Evolutionary conservation across 1,140 invertebrate genomes (phyloP), one percentile per base, ranked within the genome.

Genomic region (Plutomurus gul): DNA sequence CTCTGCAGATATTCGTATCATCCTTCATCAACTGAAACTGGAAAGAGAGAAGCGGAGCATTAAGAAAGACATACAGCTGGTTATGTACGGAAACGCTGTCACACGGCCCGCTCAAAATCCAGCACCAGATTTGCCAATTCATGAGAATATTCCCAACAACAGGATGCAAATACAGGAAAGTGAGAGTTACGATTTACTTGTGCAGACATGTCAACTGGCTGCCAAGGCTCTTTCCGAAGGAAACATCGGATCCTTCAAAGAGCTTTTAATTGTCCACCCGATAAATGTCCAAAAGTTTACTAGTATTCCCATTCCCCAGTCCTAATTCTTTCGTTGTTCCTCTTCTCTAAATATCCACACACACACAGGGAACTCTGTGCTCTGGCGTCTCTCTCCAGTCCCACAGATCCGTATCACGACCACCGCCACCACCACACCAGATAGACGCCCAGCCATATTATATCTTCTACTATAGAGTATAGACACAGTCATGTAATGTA

Each of bases 11-110:
- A 65, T 65, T 33, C 56, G 56, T 33, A 30, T 65, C 56, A 65
- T 65, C 36, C 56, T 25, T 65, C 56, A 65, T 65, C 27, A 65
- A 27, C 56, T 65, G 56, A 65, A 65, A 65, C 56, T 65, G 27
- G 7, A 33, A 30, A 30, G 56, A n/a, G n/a, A 33, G 56, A 33
- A 25, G 27, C 30, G 18, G 27, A 27, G 27, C 25, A n/a, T 65
- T 65, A 30, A 25, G 27, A 30, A 30, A 65, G 25, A 16, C 16
- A 65, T 65, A 30, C 56, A 65, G 10, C 25, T 65, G 36, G 56
- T 65, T 65, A n/a, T 30, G 18, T 65, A 30, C 18, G 27, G 27
- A 27, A 65, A 27, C 56, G 27, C 56, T 30, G 25, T 65, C 7
- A 13, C 27, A 27, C 25, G 30, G 2, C 6, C 30, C 18, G 56